These are phyloP conservation scores for Alentia gelatinosa DNA, from an alignment of 2,888 invertebrate genomes.

Conservation along the genomic window DNA sequence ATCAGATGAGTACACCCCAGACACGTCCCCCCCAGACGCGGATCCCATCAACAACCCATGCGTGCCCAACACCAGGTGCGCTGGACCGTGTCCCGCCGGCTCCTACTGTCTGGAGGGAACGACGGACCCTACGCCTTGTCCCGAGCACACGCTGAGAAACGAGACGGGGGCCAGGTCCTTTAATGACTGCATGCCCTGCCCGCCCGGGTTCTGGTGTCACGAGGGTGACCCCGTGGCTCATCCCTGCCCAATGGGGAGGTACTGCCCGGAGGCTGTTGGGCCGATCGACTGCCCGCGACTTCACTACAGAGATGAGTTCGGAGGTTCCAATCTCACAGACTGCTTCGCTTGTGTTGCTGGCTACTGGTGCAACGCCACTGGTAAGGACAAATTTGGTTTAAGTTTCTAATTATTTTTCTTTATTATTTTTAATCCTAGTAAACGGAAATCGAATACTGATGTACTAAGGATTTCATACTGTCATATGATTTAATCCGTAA, in stretches of 20 bases:
- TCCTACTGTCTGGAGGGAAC: constrained; percentile 75
- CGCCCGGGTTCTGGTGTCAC: constrained; percentile 75
- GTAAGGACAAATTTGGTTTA: constrained; percentile 68
- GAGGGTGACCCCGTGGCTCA: constrained; percentile 69
- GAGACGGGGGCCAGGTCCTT: constrained; percentile 70
- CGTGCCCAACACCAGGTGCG: constrained; percentile 68
- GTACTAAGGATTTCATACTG: too few relatives aligned
- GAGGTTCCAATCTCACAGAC: constrained; percentile 71
- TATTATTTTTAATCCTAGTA: too few relatives aligned
- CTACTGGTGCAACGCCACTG: constrained; percentile 76
- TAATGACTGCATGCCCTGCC: constrained; percentile 75
- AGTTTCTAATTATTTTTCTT: too few relatives aligned
- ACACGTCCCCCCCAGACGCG: constrained; percentile 67
- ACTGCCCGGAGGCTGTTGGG: constrained; percentile 74
- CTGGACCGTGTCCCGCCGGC: constrained; percentile 77
- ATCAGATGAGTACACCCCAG: constrained; percentile 69
- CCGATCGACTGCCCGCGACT: constrained; percentile 74
- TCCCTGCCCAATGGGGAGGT: constrained; percentile 75
- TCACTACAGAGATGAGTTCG: constrained; percentile 72
- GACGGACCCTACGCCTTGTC: constrained; percentile 72
- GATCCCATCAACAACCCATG: constrained; percentile 59
- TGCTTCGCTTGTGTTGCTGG: constrained; percentile 75
- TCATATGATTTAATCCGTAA: too few relatives aligned
- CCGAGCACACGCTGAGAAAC: constrained; percentile 73
- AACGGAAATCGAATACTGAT: too few relatives aligned